Percentiles rank a stretch among this genome's conserved stretches.
Evolutionary conservation across 2,888 invertebrate species (phyloP).

Genomic region (Nysson spinosus): DNA sequence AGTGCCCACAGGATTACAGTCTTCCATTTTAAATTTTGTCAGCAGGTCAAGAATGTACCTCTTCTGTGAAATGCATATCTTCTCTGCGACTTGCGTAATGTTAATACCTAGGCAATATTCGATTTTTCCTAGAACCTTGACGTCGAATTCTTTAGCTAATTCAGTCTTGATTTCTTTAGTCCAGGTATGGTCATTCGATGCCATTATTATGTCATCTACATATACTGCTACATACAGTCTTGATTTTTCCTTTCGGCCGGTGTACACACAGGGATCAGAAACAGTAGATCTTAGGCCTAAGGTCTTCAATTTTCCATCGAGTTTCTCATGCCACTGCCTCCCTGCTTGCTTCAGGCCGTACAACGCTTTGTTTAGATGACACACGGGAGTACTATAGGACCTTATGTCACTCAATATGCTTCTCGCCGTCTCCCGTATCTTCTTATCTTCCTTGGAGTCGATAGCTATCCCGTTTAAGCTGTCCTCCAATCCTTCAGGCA

Average conservation of each 20-base stretch:
- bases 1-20: constrained; percentile 30
- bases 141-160: constrained; percentile 18
- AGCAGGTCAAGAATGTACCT: constrained; percentile 32
- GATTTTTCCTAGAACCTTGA: constrained; percentile 29
- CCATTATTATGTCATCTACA: no score
- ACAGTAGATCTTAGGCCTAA: background rate
- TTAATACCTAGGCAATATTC: constrained; percentile 35
- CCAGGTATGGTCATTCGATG: no score
- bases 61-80: constrained; percentile 16
- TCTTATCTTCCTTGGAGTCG: background rate
- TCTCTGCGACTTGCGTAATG: constrained; percentile 4
- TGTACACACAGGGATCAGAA: constrained; percentile 7
- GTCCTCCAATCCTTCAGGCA: no score
- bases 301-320: background rate
- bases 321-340: constrained; percentile 1
- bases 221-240: background rate
- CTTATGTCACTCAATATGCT: no score
- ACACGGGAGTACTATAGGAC: no score
- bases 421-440: background rate
- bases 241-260: background rate
- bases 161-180: constrained; percentile 8
- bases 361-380: constrained; percentile 12
- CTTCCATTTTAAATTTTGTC: constrained; percentile 24
- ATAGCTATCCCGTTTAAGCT: no score
- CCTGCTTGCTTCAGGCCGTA: no score